Evolutionary conservation across 2,797 vertebrate genomes (phyloP).

Genomic region (Semaprochilodus insignis): DNA sequence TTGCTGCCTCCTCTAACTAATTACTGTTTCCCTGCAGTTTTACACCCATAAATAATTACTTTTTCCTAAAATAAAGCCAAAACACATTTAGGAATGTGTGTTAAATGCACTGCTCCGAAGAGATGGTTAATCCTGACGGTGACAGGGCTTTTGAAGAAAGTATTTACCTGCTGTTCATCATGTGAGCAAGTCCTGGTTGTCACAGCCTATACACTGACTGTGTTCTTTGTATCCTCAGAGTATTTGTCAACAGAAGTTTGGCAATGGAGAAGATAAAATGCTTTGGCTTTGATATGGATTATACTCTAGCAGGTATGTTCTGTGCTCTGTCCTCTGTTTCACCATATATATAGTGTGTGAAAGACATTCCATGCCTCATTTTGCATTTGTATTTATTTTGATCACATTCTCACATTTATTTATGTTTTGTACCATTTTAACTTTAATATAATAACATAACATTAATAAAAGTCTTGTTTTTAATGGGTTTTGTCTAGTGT

Average conservation of each 20-base stretch:
- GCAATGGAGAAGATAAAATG: conserved; percentile 99
- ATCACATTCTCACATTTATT: background rate
- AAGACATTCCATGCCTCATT: background rate
- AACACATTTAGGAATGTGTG: background rate
- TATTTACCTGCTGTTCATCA: background rate
- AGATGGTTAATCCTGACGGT: background rate
- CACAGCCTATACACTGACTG: background rate
- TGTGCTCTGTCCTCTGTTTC: background rate
- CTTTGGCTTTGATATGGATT: conserved; percentile 99
- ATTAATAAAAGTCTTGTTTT: too few relatives aligned
- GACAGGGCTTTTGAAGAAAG: conserved; percentile 14
- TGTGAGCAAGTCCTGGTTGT: background rate
- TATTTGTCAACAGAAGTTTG: conserved; percentile 98
- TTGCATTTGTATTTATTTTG: background rate
- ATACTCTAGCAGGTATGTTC: conserved; percentile 92
- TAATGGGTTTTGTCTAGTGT: background rate
- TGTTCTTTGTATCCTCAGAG: conserved; percentile 77
- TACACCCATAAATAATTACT: background rate
- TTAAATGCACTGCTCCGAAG: background rate
- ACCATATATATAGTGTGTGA: background rate
- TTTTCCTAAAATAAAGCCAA: background rate
- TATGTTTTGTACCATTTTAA: too few relatives aligned
- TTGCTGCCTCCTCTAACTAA: background rate
- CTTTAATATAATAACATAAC: too few relatives aligned
- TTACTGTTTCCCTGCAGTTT: background rate